These are phyloP conservation scores for Cichlasoma orientale DNA, from an alignment of 2,797 vertebrate genomes.

Conservation along the genomic window DNA sequence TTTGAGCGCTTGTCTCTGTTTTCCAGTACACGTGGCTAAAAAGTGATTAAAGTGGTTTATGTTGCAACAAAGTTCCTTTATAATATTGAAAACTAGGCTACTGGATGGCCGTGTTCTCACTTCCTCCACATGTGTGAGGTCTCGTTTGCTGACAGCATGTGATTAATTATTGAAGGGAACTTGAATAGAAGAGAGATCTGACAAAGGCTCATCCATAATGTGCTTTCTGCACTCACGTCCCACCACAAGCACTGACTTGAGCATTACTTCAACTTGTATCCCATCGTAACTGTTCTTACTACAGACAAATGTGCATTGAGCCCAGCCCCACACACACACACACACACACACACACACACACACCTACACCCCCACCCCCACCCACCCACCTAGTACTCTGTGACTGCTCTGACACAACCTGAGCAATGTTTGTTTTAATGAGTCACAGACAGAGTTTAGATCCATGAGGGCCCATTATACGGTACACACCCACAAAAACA, in stretches of 20 bases:
- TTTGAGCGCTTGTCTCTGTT: background rate
- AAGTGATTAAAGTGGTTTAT: background rate
- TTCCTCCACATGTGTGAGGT: conserved; percentile 26
- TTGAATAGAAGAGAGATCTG: conserved; percentile 39
- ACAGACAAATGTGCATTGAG: conserved; percentile 31
- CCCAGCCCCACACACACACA: conserved; percentile 3
- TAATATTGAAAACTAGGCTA: background rate
- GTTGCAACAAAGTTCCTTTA: background rate
- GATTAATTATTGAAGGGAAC: conserved; percentile 61
- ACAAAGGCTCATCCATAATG: conserved; percentile 41
- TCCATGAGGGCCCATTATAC: conserved; percentile 29
- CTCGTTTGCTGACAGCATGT: conserved; percentile 39
- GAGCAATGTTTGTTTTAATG: conserved; percentile 66
- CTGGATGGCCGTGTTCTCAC: conserved; percentile 17
- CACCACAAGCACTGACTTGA: background rate
- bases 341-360: background rate
- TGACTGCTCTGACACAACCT: conserved; percentile 22
- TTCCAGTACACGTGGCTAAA: background rate
- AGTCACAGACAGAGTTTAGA: conserved; percentile 55
- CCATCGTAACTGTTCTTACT: conserved; percentile 20
- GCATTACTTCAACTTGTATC: background rate
- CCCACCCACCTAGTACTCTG: background rate
- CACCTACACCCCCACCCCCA: background rate
- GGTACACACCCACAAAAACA: conserved; percentile 54
- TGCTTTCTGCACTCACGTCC: conserved; percentile 15